Evolutionary conservation across 2,113 vertebrate genomes (phyloP).

Genomic region (Neopipo cinnamomea): DNA sequence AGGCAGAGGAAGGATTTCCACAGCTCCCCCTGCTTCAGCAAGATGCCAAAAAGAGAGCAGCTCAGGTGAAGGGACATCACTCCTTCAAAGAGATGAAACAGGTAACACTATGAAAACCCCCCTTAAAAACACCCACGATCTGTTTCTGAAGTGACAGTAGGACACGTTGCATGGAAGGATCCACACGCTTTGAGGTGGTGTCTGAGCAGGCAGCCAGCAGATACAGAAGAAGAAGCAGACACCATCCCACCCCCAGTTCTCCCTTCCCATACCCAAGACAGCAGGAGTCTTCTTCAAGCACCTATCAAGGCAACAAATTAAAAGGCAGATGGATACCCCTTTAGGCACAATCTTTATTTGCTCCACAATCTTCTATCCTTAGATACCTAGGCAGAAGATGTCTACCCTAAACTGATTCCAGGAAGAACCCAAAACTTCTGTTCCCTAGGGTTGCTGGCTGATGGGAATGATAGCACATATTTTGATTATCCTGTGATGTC

Average conservation of each 20-base stretch:
- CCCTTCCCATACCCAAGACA: background rate
- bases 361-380: background rate
- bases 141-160: background rate
- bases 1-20: conserved; percentile 50
- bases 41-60: background rate
- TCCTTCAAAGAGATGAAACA: background rate
- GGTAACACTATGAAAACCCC: background rate
- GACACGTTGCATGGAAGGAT: background rate
- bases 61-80: background rate
- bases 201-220: background rate
- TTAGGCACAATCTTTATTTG: background rate
- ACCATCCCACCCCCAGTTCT: background rate
- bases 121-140: background rate
- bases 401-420: background rate
- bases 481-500: conserved; percentile 17
- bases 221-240: background rate
- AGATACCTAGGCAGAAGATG: background rate
- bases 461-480: background rate
- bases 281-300: background rate
- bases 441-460: background rate
- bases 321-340: background rate
- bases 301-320: background rate
- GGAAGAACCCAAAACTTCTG: background rate
- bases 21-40: background rate
- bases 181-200: fast-evolving